These are phyloP conservation scores for Synanthedon formicaeformis DNA, from an alignment of 2,888 invertebrate genomes.

Conservation along the genomic window DNA sequence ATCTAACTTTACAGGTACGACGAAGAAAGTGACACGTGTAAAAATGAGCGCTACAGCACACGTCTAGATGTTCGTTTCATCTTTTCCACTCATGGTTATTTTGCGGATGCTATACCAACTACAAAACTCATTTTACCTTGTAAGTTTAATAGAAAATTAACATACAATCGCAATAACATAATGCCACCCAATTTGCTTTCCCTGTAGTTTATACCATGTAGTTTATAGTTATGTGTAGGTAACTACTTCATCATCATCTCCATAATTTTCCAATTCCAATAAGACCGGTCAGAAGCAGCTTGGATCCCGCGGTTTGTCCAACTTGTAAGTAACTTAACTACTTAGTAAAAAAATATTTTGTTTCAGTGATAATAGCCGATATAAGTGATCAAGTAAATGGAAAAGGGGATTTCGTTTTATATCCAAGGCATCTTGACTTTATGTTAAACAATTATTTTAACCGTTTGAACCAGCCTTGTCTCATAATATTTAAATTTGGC, in stretches of 20 bases:
- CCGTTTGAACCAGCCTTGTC: conserved; percentile 27
- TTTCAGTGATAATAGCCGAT: conserved; percentile 49
- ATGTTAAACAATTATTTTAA: conserved; percentile 29
- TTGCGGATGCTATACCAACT: conserved; percentile 49
- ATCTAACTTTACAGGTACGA: background rate
- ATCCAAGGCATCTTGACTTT: conserved; percentile 44
- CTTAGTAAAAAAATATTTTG: background rate
- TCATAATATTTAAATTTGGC: conserved; percentile 60
- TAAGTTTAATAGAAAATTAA: conserved; percentile 4
- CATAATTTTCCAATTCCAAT: too few species aligned
- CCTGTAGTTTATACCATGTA: too few species aligned
- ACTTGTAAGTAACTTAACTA: too few species aligned
- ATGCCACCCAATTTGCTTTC: too few species aligned
- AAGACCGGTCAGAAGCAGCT: too few species aligned
- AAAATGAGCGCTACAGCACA: conserved; percentile 54
- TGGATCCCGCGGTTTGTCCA: too few species aligned
- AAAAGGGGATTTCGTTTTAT: conserved; percentile 43
- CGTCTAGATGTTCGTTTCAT: conserved; percentile 65
- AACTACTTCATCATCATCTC: too few species aligned
- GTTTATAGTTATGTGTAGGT: too few species aligned
- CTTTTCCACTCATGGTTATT: conserved; percentile 35
- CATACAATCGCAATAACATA: too few species aligned
- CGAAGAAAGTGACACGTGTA: background rate
- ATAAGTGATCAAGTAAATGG: conserved; percentile 40
- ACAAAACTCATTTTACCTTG: conserved; percentile 10